Conservation (phyloP, 1,140 invertebrate species). For the Fopius arisanus region DNA sequence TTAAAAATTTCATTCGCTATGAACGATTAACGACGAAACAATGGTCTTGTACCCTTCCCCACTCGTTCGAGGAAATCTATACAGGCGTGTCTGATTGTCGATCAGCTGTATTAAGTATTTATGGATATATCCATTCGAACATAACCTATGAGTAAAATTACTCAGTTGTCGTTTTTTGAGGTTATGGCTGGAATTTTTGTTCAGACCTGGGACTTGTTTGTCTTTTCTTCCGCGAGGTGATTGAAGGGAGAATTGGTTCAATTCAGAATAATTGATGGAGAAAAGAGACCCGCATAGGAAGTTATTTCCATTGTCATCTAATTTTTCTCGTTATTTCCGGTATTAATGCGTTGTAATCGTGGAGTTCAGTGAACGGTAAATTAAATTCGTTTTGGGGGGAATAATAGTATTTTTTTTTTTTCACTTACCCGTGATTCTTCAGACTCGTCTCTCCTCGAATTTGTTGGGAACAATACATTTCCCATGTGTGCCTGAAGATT, state of each 20-base stretch:
- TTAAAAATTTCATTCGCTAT: slow-evolving; percentile 36
- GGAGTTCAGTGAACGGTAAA: neutral
- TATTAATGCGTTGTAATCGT: neutral
- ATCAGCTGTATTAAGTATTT: neutral
- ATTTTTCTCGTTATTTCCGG: slow-evolving; percentile 2
- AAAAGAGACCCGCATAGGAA: slow-evolving; percentile 12
- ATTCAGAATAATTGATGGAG: neutral
- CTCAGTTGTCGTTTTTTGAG: neutral
- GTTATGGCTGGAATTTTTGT: neutral
- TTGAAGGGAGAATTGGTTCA: neutral
- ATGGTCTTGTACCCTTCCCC: slow-evolving; percentile 16
- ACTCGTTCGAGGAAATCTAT: slow-evolving; percentile 26
- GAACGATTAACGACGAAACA: slow-evolving; percentile 37
- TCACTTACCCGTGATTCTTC: slow-evolving; percentile 56
- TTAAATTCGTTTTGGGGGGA: neutral
- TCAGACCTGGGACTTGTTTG: neutral
- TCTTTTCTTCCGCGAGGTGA: neutral
- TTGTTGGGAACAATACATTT: slow-evolving; percentile 47
- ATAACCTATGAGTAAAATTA: neutral
- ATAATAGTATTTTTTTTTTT: neutral
- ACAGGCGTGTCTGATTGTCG: slow-evolving; percentile 12
- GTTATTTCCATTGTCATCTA: slow-evolving; percentile 2
- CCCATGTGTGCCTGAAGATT: slow-evolving; percentile 62
- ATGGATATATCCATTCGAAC: neutral
- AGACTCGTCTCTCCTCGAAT: slow-evolving; percentile 50